A percentile compares a stretch with the other conserved stretches of the same genome.
Evolutionary conservation across 2,888 invertebrate species (phyloP).

Genomic region (Choristoneura rosaceana): DNA sequence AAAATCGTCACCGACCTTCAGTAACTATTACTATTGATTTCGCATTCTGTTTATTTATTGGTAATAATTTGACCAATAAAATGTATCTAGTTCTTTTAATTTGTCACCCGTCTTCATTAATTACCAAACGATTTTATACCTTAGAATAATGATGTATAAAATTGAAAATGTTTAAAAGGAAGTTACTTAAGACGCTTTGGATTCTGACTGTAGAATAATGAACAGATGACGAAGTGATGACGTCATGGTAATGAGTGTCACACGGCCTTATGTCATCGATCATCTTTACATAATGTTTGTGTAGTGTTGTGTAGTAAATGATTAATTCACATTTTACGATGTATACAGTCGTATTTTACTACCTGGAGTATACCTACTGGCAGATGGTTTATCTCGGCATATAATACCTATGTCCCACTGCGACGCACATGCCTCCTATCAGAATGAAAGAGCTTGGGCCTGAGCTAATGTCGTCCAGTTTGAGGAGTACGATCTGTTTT

Average conservation of each 20-base stretch:
- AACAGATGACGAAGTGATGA: constrained; percentile 21
- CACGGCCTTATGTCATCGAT: constrained; percentile 10
- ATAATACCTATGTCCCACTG: too few species aligned
- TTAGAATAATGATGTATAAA: not conserved
- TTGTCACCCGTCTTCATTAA: not conserved
- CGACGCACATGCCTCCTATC: too few species aligned
- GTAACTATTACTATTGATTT: constrained; percentile 20
- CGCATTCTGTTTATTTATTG: constrained; percentile 29
- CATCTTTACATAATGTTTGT: constrained; percentile 14
- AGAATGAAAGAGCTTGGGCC: too few species aligned
- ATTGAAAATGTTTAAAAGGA: not conserved
- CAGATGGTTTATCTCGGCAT: too few species aligned
- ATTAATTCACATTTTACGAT: constrained; percentile 11
- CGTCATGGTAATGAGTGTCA: constrained; percentile 29
- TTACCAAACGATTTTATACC: not conserved
- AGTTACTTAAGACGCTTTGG: not conserved
- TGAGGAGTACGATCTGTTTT: too few species aligned
- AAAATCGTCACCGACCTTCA: constrained; percentile 9
- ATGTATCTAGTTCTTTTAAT: constrained; percentile 10
- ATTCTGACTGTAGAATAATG: not conserved
- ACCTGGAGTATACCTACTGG: not conserved
- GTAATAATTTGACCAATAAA: constrained; percentile 22
- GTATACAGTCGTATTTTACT: not conserved
- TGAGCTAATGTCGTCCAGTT: too few species aligned
- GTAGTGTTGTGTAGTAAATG: constrained; percentile 7